Evolutionary conservation across 2,888 invertebrate genomes (phyloP).

Genomic region (Eupithecia tripunctaria): DNA sequence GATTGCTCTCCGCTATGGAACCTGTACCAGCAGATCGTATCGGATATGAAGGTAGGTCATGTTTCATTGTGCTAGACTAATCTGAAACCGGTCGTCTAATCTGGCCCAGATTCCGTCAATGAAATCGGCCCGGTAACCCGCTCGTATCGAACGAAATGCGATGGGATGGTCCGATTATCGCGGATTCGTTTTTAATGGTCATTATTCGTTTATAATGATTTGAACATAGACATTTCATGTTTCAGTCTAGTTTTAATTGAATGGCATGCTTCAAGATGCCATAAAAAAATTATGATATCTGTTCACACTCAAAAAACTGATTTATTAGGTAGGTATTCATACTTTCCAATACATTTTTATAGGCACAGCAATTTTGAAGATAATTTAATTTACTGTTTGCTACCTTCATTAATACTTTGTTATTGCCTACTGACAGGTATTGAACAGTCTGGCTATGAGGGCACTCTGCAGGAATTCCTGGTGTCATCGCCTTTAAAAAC

Average conservation of each 20-base stretch:
- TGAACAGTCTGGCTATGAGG: not conserved
- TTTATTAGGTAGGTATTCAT: not conserved
- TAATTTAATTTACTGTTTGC: not conserved
- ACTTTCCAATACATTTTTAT: not conserved
- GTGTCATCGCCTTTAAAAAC: too few relatives aligned
- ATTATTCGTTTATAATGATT: constrained; percentile 30
- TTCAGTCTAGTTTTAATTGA: not conserved
- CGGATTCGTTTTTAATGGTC: constrained; percentile 36
- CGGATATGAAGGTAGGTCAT: constrained; percentile 96
- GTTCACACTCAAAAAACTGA: not conserved
- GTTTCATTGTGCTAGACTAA: constrained; percentile 19
- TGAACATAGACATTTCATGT: not conserved
- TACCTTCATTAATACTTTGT: not conserved
- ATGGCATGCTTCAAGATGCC: not conserved
- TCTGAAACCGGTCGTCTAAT: constrained; percentile 47
- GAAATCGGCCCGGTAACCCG: constrained; percentile 63
- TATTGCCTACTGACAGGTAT: not conserved
- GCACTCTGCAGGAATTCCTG: not conserved
- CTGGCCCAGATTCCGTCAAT: constrained; percentile 56
- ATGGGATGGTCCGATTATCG: constrained; percentile 48
- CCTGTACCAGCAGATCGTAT: constrained; percentile 97
- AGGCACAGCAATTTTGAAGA: not conserved
- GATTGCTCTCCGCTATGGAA: constrained; percentile 96
- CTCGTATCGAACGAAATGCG: constrained; percentile 59
- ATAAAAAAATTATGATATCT: not conserved